Evolutionary conservation across 2,797 vertebrate species (phyloP).

Genomic region (Poeciliopsis gracilis): DNA sequence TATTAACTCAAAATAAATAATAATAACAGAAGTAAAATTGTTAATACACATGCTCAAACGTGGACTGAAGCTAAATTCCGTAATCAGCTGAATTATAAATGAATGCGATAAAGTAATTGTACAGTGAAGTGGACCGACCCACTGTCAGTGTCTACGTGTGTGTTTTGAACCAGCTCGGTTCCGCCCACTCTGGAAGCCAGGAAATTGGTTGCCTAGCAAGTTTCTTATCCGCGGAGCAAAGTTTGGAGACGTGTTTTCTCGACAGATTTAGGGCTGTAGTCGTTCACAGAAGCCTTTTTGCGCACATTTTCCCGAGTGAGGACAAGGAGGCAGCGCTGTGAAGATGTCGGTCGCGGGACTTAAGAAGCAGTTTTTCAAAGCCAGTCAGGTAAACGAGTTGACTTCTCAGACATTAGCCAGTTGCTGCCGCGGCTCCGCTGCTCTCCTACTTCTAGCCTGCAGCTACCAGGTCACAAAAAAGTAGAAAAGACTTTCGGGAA

Average conservation of each 20-base stretch:
- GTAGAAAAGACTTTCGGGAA: neutral
- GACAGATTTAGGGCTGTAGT: slow-evolving; percentile 4
- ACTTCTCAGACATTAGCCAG: slow-evolving; percentile 22
- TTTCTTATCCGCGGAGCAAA: slow-evolving; percentile 62
- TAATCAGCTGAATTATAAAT: neutral
- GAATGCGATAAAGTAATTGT: no score
- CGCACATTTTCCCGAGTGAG: neutral
- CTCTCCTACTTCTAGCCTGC: slow-evolving; percentile 21
- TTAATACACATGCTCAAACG: neutral
- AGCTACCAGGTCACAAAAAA: slow-evolving; percentile 10
- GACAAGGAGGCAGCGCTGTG: slow-evolving; percentile 38
- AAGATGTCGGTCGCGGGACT: slow-evolving; percentile 94
- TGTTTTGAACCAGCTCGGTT: slow-evolving; percentile 33
- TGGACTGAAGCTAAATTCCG: neutral
- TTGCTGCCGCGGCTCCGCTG: slow-evolving; percentile 43
- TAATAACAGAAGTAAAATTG: neutral
- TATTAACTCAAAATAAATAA: neutral
- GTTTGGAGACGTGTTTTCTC: slow-evolving; percentile 54
- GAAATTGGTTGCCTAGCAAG: slow-evolving; percentile 69
- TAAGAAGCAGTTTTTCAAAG: slow-evolving; percentile 98
- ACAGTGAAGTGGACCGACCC: neutral
- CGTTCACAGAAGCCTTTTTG: neutral
- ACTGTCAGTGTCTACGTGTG: neutral
- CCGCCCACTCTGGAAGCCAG: slow-evolving; percentile 65
- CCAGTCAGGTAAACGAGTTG: slow-evolving; percentile 87